These are phyloP conservation scores for Galagoides demidoff DNA, from an alignment of 2,797 vertebrate genomes.

Conservation along the genomic window DNA sequence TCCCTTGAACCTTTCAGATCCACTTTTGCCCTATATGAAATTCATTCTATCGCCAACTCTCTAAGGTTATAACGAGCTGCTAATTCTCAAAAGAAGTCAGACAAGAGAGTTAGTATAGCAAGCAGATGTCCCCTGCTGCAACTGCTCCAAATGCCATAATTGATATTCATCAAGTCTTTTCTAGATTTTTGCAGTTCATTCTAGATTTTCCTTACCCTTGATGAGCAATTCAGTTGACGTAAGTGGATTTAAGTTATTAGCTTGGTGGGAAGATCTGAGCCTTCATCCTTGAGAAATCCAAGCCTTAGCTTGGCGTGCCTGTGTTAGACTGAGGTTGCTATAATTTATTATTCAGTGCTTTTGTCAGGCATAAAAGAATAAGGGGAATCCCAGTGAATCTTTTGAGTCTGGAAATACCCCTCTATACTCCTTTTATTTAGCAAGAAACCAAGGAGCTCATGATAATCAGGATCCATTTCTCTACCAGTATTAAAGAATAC, in stretches of 20 bases:
- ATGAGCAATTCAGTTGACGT: background rate
- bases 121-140: background rate
- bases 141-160: background rate
- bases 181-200: background rate
- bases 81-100: background rate
- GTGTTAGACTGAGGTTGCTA: background rate
- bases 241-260: background rate
- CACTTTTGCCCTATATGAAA: slow-evolving; percentile 15
- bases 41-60: background rate
- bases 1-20: background rate
- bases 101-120: background rate
- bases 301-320: background rate
- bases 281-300: background rate
- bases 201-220: background rate
- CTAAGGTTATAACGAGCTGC: background rate
- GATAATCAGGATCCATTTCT: background rate
- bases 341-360: slow-evolving; percentile 18
- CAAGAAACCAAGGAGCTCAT: background rate
- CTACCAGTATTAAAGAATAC: background rate
- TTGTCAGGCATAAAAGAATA: background rate
- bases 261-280: background rate
- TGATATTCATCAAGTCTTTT: background rate
- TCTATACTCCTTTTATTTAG: background rate
- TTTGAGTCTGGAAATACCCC: background rate
- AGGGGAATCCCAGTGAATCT: background rate